A percentile compares a stretch with the other conserved stretches of the same genome.
These are phyloP conservation scores for Antrozous pallidus DNA, from an alignment of 2,797 vertebrate genomes.

Conservation along the genomic window DNA sequence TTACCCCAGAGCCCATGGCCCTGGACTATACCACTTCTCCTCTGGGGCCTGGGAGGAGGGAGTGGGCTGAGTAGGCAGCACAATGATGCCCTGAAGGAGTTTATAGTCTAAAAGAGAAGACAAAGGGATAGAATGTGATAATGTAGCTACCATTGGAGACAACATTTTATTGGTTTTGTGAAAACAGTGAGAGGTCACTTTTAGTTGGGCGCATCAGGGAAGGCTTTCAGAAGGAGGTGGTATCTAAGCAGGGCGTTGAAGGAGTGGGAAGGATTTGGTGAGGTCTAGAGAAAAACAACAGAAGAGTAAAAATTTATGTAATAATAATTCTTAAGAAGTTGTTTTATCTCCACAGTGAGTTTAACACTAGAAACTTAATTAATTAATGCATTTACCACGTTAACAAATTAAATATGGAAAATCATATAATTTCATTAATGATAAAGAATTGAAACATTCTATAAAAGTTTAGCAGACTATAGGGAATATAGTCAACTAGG, in stretches of 20 bases:
- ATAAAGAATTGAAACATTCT: neutral
- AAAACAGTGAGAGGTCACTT: neutral
- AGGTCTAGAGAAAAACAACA: neutral
- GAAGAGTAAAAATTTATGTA: neutral
- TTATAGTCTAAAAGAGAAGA: neutral
- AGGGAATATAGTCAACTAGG: neutral
- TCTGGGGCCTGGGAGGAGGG: neutral
- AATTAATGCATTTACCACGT: neutral
- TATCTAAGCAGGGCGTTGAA: neutral
- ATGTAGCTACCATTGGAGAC: neutral
- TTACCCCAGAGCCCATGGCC: neutral
- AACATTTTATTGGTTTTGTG: neutral
- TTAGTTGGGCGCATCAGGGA: neutral
- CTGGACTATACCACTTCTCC: neutral
- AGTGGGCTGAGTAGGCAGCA: neutral
- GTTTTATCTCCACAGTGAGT: neutral
- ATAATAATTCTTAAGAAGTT: neutral
- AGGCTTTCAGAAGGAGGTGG: neutral
- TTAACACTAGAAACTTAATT: neutral
- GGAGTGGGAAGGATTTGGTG: neutral
- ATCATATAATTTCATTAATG: neutral
- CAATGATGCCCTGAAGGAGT: neutral
- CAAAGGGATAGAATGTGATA: neutral
- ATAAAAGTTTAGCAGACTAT: conserved; percentile 8
- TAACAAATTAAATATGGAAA: conserved; percentile 16